Base-by-base conservation (phyloP, 2,888 invertebrate genomes). In the Rhabditophanes sp. region DNA sequence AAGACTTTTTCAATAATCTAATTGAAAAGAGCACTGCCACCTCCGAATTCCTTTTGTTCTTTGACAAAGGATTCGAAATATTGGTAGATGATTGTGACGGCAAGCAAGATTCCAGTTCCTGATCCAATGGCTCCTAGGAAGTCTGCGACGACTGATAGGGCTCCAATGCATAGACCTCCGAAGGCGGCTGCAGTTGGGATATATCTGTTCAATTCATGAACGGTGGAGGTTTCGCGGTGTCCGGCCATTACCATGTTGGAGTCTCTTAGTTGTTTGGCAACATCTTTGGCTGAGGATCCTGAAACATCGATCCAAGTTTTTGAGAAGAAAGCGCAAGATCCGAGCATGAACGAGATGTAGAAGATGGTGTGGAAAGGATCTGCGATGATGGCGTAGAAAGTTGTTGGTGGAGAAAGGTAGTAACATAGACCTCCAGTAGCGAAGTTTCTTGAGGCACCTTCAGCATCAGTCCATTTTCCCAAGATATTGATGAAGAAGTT, bases 261-360 rank as follows among this genome's bases (percentile, higher is more conserved):
- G 9, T 93, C 93, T 65, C 88, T 88, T 53, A 93, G 72, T 69
- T 96, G 93, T 70, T 93, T 93, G 43, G 90, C 90, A 17, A 37
- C 85, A 74, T 93, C 93, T 72, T 93, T 93, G 44, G 93, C 93
- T 21, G 87, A 87, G 40, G 88, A 88, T 41, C 93, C 93, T 11
- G 88, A 90, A 14, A 93, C 90, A 70, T 93, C 90, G 66, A 93
- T 93, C 93, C 93, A 93, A 18, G 90, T 90, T 73, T 93, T 93
- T 16, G 88, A 88, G 78, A 96, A 96, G 78, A 93, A 93, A 1
- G 93, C 93, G 67, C 93, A 93, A 1, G 88, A 90, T 33, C 90
- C 90, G 57, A 93, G 73, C 93, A 93, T 93, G 73, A 93, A 93
- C 57, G 85, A 67, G 56, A 93, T 85, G 73, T 93, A 93, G 16